Base-by-base conservation (phyloP, 2,113 vertebrate species). In the Alligator sinensis region DNA sequence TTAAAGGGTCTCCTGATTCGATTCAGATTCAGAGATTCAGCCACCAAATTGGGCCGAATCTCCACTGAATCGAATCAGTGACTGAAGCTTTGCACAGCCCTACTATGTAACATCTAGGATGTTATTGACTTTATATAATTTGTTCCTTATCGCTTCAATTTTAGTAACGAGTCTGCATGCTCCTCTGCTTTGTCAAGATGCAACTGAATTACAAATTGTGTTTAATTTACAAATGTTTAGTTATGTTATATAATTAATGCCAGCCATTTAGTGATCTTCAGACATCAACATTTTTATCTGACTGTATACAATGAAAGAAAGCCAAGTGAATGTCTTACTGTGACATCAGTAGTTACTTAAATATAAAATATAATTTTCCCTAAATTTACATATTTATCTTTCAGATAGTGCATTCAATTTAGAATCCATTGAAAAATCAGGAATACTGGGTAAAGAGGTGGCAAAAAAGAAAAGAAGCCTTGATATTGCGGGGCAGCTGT, bases 311-410 rank as follows among this genome's bases (percentile, higher is more conserved):
- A 89, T 89, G 76, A 93, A 94, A 86, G 64, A 61, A 93, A 89
- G 86, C 86, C 64, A 92, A 84, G 75, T 38, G 75, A 84, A 70
- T 91, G 87, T 68, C 57, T 89, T 92, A 15, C 81, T 88, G 81
- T 95, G 87, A 83, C 91, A 96, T 21, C 84, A 88, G 94, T 85
- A 95, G 91, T 70, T 83, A 80, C 81, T 75, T 95, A 85, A 64
- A 91, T 47, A 86, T 81, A 89, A 63, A 94, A 91, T 47, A 78
- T 34, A 91, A 84, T 85, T 90, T 86, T 79, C 86, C 81, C 83
- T 79, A 60, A 57, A 30, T 57, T 85, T 62, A 87, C 83, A 62
- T 21, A 28, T 68, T 92, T 92, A 22, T 90, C 88, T 86, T 86
- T 86, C 84, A 90, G 1, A 4, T 77, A 95, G 90, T 0, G 13